Conservation (phyloP, 2,113 vertebrate genomes). For the Trachemys scripta region DNA sequence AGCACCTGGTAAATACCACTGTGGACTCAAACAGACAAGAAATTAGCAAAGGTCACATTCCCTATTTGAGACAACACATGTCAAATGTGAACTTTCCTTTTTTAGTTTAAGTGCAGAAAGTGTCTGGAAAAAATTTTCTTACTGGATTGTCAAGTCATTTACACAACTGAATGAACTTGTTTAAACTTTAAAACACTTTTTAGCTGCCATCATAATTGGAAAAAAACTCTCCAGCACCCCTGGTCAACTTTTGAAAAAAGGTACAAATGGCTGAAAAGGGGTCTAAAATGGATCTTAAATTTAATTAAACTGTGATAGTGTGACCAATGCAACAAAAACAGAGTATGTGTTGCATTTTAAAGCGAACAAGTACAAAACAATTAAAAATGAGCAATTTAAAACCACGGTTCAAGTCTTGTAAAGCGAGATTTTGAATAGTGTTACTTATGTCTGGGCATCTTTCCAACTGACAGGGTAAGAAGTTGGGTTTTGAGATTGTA, state of each 20-base stretch:
- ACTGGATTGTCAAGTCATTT: not conserved
- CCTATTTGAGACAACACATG: not conserved
- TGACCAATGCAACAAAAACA: not conserved
- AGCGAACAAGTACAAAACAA: not conserved
- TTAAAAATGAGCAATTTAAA: not conserved
- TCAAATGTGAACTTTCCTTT: not conserved
- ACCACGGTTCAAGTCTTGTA: not conserved
- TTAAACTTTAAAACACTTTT: not conserved
- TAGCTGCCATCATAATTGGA: not conserved
- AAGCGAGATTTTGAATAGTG: not conserved
- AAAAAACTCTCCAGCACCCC: not conserved
- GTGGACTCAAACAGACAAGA: not conserved
- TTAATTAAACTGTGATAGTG: rapidly evolving
- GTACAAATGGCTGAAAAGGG: not conserved
- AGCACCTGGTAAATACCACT: not conserved
- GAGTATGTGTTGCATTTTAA: not conserved
- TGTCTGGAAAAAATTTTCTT: not conserved
- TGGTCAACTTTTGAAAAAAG: slow-evolving; percentile 5
- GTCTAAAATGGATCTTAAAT: not conserved
- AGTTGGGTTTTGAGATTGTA: not conserved
- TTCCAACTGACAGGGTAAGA: not conserved
- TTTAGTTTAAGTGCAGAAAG: not conserved
- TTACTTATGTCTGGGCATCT: not conserved
- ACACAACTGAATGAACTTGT: not conserved
- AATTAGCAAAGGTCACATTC: rapidly evolving